Evolutionary conservation across 2,797 vertebrate genomes (phyloP), one percentile per base, ranked within the genome.

Genomic region (Prunella strophiata): DNA sequence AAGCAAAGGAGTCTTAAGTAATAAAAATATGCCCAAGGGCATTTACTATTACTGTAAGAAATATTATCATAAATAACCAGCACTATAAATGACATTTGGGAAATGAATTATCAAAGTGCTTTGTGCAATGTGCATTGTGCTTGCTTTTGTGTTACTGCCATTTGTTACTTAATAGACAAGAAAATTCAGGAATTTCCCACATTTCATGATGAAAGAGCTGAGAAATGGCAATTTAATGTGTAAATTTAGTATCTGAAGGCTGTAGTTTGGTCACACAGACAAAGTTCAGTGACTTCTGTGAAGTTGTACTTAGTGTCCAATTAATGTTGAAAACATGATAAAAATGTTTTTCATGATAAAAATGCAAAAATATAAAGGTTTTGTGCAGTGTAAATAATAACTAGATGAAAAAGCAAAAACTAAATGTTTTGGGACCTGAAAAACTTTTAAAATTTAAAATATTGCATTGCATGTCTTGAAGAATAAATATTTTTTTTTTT

Each of bases 51-150:
- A 67, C 25, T 1, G 36, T 80, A 62, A 75, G 59, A 90, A 89
- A 79, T 95, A 47, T 78, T 91, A 90, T 65, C 18, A 11, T 61
- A 87, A 87, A 90, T 78, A 83, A 70, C 18, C 71, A 78, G 58
- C 15, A 6, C 74, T 42, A 13, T 55, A 76, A 83, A 77, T 42
- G 21, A 50, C 32, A 59, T 50, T 42, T 86, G 54, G 78, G 54
- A 93, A 84, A 77, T 73, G 57, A 92, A 75, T 88, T 21, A 76
- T 42, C 29, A 2, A 51, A 89, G 52, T 32, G 58, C 13, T 57
- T 29, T 29, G 13, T 4, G 8, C 20, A 16, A 70, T 5, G 29
- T 9, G 22, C 34, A 1, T 91, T 58, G 36, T n/a, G 21, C n/a
- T 62, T 68, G 25, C 14, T 57, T 86, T 71, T 62, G 54, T 65